A percentile compares a stretch with the other conserved stretches of the same genome.
Conservation (phyloP, 1,140 invertebrate genomes). For the Hestina assimilis region DNA sequence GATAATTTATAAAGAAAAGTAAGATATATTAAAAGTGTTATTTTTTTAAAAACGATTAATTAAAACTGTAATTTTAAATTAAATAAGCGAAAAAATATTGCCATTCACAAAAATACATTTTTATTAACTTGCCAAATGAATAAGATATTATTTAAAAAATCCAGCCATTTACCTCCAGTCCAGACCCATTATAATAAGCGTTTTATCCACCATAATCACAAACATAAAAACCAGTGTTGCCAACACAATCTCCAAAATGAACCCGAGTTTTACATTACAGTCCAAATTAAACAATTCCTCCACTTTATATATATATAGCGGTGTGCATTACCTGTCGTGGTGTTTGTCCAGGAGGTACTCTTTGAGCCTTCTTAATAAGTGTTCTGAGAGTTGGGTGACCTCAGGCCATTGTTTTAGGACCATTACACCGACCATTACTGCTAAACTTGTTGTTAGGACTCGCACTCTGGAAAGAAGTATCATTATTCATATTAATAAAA, state of each 20-base stretch:
- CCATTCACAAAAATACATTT: not conserved
- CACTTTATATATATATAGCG: not conserved
- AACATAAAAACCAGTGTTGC: not conserved
- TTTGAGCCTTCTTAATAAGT: conserved; percentile 59
- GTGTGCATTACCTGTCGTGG: conserved; percentile 63
- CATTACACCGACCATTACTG: conserved; percentile 88
- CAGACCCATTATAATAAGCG: not conserved
- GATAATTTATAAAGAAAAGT: no score
- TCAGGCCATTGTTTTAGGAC: conserved; percentile 94
- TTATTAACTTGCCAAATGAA: no score
- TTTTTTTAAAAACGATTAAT: no score
- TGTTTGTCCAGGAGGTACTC: conserved; percentile 64
- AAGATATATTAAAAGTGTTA: no score
- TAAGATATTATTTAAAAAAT: not conserved
- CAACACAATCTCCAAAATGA: no score
- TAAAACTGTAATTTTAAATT: no score
- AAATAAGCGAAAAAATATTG: no score
- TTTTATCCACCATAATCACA: not conserved
- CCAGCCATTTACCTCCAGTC: not conserved
- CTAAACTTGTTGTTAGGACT: conserved; percentile 89
- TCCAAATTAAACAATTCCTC: not conserved
- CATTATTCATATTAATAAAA: no score
- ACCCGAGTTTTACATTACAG: not conserved
- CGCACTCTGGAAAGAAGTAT: conserved; percentile 82
- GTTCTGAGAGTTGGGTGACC: conserved; percentile 84